Base-by-base conservation (phyloP, 2,113 vertebrate species). In the Nothoprocta pentlandii region DNA sequence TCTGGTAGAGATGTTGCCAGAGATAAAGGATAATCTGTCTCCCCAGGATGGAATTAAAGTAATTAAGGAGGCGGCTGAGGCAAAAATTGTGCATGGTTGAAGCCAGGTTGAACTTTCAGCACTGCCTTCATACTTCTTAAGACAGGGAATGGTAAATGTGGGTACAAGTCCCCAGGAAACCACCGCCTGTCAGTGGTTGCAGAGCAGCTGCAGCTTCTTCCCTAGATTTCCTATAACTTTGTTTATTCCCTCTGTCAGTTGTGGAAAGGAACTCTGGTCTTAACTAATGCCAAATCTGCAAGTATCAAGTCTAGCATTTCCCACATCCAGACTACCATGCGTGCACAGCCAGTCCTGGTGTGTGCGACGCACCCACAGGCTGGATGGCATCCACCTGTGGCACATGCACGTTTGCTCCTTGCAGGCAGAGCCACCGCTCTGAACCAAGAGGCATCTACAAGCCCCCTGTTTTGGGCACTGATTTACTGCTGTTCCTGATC, bases 251-350 rank as follows among this genome's bases (percentile, higher is more conserved):
- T 51, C 61, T 69, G 13, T 51, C 51, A 36, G 26, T 17, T 71
- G 44, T 80, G 2, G 7, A 74, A 51, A 64, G 77, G 68, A 90
- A 74, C 19, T 67, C 54, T 59, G 39, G 26, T 62, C 73, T 86
- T 76, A 51, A 34, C 34, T 53, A 15, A 30, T 39, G 36, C 8
- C 68, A 67, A 64, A 46, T 80, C 41, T 54, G 53, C 53, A 86
- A 74, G 6, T 2, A 32, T 32, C 2, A 66, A 71, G 54, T 47
- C 30, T 26, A n/a, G 2, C 10, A 7, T 42, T 73, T 76, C 28
- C 28, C 47, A 7, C 11, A 28, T 61, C 28, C 56, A n/a, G 34
- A 0, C 1, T 5, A 0, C 9, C 1, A 2, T 16, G 59, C 6
- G 7, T 1, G 7, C 32, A 49, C 41, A 41, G 61, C 28, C 61